Evolutionary conservation across 1,140 invertebrate species (phyloP), one percentile per base, ranked within the genome.

Genomic region (Andrena cerasifolii): DNA sequence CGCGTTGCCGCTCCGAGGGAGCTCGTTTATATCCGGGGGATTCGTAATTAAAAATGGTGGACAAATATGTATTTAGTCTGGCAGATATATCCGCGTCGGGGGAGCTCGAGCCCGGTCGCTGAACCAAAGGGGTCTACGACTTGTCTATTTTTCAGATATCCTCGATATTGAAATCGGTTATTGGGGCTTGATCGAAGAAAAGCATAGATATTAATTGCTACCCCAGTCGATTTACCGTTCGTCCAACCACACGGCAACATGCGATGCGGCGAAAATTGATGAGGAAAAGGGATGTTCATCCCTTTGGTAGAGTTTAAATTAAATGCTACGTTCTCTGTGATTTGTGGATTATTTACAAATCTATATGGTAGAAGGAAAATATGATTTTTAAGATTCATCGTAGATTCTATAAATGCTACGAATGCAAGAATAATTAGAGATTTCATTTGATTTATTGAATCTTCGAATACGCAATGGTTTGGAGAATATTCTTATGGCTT

Each of bases 161-260:
- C 43, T 24, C 54, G 54, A 59, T 71, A 71, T 59, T 49, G 14
- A 21, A 7, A 53, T 10, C n/a, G 40, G 40, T 21, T 24, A 12
- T 24, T 59, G 7, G 26, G 45, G 6, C 5, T 12, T 3, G 51
- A 24, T 8, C 3, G 12, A 24, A 71, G 40, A 12, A 31, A 47
- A 71, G 45, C 26, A 47, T 8, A 14, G 18, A 45, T 40, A 70
- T 70, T 43, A 68, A 68, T 58, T 3, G 53, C 53, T 24, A 24
- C 16, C 0, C 40, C 12, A 58, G 16, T 8, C 8, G 21, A 3
- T 14, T 14, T 31, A 67, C 7, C 21, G 21, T 3, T 14, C 16
- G 16, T 18, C 6, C 18, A 3, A n/a, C 40, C 1, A 21, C 18
- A 8, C 6, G 2, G 6, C 10, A 47, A 47, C 45, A 47, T n/a